Evolutionary conservation across 2,888 invertebrate genomes (phyloP), one percentile per base, ranked within the genome.

Genomic region (Phasia obesa): DNA sequence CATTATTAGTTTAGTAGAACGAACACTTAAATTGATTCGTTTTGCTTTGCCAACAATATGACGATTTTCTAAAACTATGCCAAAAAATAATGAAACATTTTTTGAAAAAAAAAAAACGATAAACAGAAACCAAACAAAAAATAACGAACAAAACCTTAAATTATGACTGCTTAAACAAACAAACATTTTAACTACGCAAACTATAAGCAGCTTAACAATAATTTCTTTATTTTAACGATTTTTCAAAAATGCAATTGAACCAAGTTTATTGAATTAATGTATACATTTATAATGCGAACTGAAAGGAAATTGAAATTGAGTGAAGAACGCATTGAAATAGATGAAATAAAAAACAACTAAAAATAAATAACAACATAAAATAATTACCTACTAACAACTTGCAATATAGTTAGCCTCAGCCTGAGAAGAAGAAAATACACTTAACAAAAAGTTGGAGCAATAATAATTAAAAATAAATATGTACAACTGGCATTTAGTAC

Each of bases 1-100:
- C 87, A 85, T 84, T 88, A 87, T 87, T 88, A 86, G 87, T 84
- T 88, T 86, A 86, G 87, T 87, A 87, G 88, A 88, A 85, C 87
- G 67, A 69, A 31, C 15, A 49, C 23, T 55, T 42, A 47, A 76
- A 55, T 49, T 67, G 53, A 47, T 55, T 35, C 47, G 19, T 15
- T 57, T 47, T 65, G 19, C 15, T 81, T 75, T 74, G 69, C 21
- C 60, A 55, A 65, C 15, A 75, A 17, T 35, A 44, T 27, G 27
- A 62, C 11, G 47, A 25, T 21, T 62, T 25, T 51, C 9, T 38
- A 55, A 49, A 64, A 31, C 62, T 47, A 57, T 73, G 71, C 25
- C 67, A 77, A 55, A 73, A 57, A 55, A 49, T 25, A 74, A 42
- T 59, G 51, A 73, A 60, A 47, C 2, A 38, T 53, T 31, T 38